Percentiles rank a stretch among this genome's conserved stretches.
These are phyloP conservation scores for Syritta pipiens DNA, from an alignment of 2,888 invertebrate genomes.

Conservation along the genomic window DNA sequence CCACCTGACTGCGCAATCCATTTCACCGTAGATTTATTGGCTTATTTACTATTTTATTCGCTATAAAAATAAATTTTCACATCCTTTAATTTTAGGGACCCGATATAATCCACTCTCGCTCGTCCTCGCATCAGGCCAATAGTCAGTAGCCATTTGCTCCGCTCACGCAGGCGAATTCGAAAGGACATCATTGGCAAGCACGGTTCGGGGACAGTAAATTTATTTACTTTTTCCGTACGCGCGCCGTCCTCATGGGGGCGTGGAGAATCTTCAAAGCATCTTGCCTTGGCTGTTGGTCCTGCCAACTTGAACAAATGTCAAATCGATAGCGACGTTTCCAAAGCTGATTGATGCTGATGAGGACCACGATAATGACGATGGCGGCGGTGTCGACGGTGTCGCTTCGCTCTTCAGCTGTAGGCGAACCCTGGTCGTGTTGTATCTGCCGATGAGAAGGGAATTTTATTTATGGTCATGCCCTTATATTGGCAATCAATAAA, in stretches of 20 bases:
- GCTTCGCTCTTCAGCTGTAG: not conserved
- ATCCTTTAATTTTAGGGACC: slow-evolving; percentile 30
- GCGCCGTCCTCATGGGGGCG: slow-evolving; percentile 3
- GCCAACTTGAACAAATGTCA: slow-evolving; percentile 63
- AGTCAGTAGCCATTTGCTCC: no score
- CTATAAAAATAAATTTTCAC: slow-evolving; percentile 53
- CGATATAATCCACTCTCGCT: slow-evolving; percentile 25
- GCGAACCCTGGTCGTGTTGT: not conserved
- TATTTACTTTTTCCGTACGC: slow-evolving; percentile 42
- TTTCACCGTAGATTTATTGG: slow-evolving; percentile 8
- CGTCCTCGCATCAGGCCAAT: not conserved
- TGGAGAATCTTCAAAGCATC: not conserved
- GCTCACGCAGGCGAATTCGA: slow-evolving; percentile 11
- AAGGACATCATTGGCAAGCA: not conserved
- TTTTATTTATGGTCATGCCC: slow-evolving; percentile 66
- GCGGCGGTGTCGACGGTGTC: slow-evolving; percentile 46
- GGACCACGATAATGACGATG: slow-evolving; percentile 42
- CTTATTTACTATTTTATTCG: slow-evolving; percentile 15
- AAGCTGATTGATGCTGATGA: slow-evolving; percentile 31
- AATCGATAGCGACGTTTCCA: slow-evolving; percentile 54
- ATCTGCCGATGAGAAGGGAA: slow-evolving; percentile 40
- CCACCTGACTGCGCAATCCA: not conserved
- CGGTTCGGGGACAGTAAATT: slow-evolving; percentile 25
- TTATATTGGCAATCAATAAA: slow-evolving; percentile 68
- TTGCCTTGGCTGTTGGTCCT: slow-evolving; percentile 19